Evolutionary conservation across 2,888 invertebrate genomes (phyloP), one percentile per base, ranked within the genome.

Genomic region (Leptopilina syphax): DNA sequence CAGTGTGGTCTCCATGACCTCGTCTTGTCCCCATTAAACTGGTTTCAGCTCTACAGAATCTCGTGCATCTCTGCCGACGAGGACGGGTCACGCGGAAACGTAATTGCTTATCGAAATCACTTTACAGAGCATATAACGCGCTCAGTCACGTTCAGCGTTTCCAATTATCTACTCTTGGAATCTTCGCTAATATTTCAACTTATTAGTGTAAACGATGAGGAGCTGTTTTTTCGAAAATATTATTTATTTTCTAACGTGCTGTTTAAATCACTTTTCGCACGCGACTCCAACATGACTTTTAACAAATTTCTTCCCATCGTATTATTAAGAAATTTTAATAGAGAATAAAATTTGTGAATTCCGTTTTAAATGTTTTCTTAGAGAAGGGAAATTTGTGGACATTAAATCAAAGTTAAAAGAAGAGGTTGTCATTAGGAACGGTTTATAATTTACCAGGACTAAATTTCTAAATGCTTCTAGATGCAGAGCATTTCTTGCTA

Each of bases 81-180:
- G 70, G 54, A 70, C 70, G 54, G 70, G 70, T 70, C 70, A 70
- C 70, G 70, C 70, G 70, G 70, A 70, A 70, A 70, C 54, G 54
- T 70, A 70, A 70, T 70, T 70, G 70, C 70, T 70, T 70, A 70
- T 70, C 70, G 70, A 54, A 70, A 70, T 70, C 70, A 70, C 70
- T 70, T 70, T 70, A 66, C 68, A 70, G 50, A 54, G 70, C 70
- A 70, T 70, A 70, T 70, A 70, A 70, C 54, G 70, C 70, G 54
- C 27, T 54, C 13, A 70, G 50, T 47, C 70, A 70, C 70, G 70
- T 70, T 70, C 70, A 27, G 54, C 50, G 70, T 54, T 70, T 70
- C 13, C 54, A 70, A 70, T 70, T 70, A 70, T 70, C 70, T 70
- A 27, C 50, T 54, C 54, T 70, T 50, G 50, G 50, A 54, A 70